Base-by-base conservation (phyloP, 2,797 vertebrate species). In the Pangasius krempfi region DNA sequence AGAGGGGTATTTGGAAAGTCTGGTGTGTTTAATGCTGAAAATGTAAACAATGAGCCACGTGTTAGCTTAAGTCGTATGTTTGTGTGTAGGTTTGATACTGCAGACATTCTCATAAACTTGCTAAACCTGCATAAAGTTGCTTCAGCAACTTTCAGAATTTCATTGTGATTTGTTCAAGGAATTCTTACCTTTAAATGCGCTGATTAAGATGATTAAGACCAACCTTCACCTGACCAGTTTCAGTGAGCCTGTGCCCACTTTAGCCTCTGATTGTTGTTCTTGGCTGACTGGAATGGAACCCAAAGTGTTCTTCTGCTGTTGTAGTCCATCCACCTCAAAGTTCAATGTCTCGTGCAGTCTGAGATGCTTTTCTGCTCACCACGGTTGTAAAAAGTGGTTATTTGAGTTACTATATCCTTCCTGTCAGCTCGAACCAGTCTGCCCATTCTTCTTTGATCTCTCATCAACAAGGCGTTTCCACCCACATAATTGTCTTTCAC, bases 361-460 rank as follows among this genome's bases (percentile, higher is more conserved):
- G 33, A 81, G 30, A 81, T 37, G 54, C 54, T 50, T 84, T 47
- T 66, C 40, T 66, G 60, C 40, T 84, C 27, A 66, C 8, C 40
- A 50, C 3, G 27, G 27, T 50, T 66, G 62, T 50, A 37, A 40
- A 50, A 9, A 50, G 40, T 50, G 16, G 14, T 82, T 81, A 58
- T 58, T 80, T 66, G 40, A 30, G 40, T 30, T 64, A 64, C 60
- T 13, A 1, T n/a, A n/a, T 27, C 40, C 40, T 84, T 84, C 3
- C 40, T 64, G 81, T n/a, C 13, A 22, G 40, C 27, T 84, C 44
- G 3, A 50, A 66, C 60, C 13, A 83, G 56, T 37, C 79, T 60
- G 33, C n/a, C 20, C 58, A 44, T 82, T 82, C 12, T 84, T 40
- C 27, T 4, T 14, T 47, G 2, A 81, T 91, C 93, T 93, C 50